phyloP scores from a whole-genome alignment of 2,797 vertebrate genomes.

The Anguilla pacifica region DNA sequence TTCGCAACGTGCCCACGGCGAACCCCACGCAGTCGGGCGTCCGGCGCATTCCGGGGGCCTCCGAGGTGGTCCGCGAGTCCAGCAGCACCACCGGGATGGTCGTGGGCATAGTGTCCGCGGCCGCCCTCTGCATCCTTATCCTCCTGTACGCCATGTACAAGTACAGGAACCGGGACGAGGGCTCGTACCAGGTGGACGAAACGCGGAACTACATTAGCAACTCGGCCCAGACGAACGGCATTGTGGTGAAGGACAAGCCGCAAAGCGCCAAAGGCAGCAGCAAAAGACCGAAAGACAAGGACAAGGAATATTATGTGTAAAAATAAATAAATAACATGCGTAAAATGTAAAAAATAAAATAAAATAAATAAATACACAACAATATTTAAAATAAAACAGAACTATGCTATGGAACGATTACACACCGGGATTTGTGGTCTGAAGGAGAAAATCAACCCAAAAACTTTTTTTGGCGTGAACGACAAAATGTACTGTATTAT shows the following conservation, averaged over 20 bases:
- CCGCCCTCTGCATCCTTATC: constrained; percentile 90
- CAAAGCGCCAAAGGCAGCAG: constrained; percentile 84
- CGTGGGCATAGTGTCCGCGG: constrained; percentile 88
- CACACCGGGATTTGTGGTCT: constrained; percentile 76
- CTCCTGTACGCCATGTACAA: constrained; percentile 94
- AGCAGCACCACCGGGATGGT: constrained; percentile 92
- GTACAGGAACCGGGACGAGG: constrained; percentile 91
- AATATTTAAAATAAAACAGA: constrained; percentile 27
- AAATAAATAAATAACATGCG: constrained; percentile 56
- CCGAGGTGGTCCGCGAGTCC: constrained; percentile 89
- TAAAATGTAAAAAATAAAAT: constrained; percentile 82
- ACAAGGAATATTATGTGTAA: constrained; percentile 99
- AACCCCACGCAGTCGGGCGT: constrained; percentile 86
- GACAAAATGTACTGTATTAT: constrained; percentile 74
- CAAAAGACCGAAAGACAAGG: constrained; percentile 99
- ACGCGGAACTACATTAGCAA: constrained; percentile 92
- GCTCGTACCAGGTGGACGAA: constrained; percentile 91
- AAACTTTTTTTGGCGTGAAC: constrained; percentile 69
- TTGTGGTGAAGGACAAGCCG: constrained; percentile 85
- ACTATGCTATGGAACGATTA: constrained; percentile 54
- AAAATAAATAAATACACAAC: constrained; percentile 70
- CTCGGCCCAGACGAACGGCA: constrained; percentile 88
- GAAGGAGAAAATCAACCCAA: constrained; percentile 58
- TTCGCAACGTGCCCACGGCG: constrained; percentile 88
- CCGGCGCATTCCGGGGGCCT: constrained; percentile 84